Conservation (phyloP, 2,113 vertebrate species). For the Sphaerodactylus townsendi region DNA sequence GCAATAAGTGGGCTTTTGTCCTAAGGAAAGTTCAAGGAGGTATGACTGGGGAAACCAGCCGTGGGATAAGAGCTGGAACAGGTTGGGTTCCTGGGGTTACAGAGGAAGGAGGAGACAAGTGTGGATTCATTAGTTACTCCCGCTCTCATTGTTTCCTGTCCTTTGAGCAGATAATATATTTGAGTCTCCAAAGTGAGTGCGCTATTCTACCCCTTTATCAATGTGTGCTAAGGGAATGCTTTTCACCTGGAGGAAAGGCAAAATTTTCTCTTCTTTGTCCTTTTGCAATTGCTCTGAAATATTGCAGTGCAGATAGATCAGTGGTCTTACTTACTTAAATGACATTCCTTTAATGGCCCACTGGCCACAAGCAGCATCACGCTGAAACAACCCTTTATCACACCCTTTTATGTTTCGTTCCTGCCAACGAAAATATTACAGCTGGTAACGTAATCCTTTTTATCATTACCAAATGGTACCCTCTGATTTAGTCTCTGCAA, state of each 20-base stretch:
- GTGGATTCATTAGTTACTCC: neutral
- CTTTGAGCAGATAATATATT: slow-evolving; percentile 26
- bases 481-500: too few species aligned
- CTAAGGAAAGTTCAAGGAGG: slow-evolving; percentile 28
- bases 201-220: slow-evolving; percentile 2
- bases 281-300: neutral
- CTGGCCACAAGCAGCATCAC: too few species aligned
- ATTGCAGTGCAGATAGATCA: neutral
- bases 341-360: too few species aligned
- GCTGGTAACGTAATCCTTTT: too few species aligned
- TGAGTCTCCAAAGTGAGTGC: slow-evolving; percentile 1
- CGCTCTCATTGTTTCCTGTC: neutral
- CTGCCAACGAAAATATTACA: too few species aligned
- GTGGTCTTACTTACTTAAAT: too few species aligned
- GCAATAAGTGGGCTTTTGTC: slow-evolving; percentile 35
- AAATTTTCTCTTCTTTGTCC: neutral
- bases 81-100: slow-evolving; percentile 7
- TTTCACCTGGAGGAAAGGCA: neutral
- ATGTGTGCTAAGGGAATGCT: neutral
- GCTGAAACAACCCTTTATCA: too few species aligned
- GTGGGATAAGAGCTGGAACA: slow-evolving; percentile 10
- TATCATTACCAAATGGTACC: too few species aligned
- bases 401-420: too few species aligned
- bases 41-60: slow-evolving; percentile 12
- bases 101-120: neutral